These are phyloP conservation scores for Cryptotermes secundus DNA, from an alignment of 1,140 invertebrate species.

Conservation along the genomic window DNA sequence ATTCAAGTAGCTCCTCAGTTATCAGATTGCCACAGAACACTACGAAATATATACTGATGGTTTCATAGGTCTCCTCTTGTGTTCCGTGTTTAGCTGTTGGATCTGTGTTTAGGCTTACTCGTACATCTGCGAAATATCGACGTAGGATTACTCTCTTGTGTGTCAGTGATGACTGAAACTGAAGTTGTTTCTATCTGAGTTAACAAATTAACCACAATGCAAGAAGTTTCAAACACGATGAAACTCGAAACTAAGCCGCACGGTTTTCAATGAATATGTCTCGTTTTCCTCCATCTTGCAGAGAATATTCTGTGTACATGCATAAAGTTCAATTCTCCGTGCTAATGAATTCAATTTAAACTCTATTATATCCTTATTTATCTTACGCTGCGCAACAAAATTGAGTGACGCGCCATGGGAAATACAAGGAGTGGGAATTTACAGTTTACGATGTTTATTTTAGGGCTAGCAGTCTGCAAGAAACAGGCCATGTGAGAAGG, in stretches of 20 bases:
- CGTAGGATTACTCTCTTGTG: too few species aligned
- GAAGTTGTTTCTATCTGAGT: neutral
- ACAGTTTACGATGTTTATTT: neutral
- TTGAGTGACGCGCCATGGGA: neutral
- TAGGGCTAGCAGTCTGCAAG: too few species aligned
- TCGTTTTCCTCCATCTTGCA: neutral
- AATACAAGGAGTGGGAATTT: neutral
- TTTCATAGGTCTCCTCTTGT: too few species aligned
- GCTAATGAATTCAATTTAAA: neutral
- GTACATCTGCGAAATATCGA: too few species aligned
- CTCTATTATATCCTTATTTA: neutral
- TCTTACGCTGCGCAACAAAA: neutral
- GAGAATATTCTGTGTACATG: neutral
- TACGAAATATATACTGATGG: too few species aligned
- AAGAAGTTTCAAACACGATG: neutral
- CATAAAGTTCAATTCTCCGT: conserved; percentile 3
- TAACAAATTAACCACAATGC: neutral
- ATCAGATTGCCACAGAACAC: too few species aligned
- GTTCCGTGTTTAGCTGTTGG: too few species aligned
- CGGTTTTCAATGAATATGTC: neutral
- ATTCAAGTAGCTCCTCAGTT: too few species aligned
- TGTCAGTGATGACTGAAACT: too few species aligned
- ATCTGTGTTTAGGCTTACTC: too few species aligned
- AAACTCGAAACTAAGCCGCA: neutral
- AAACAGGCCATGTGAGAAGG: too few species aligned